Evolutionary conservation across 2,888 invertebrate species (phyloP), one percentile per base, ranked within the genome.

Genomic region (Eristalis tenax): DNA sequence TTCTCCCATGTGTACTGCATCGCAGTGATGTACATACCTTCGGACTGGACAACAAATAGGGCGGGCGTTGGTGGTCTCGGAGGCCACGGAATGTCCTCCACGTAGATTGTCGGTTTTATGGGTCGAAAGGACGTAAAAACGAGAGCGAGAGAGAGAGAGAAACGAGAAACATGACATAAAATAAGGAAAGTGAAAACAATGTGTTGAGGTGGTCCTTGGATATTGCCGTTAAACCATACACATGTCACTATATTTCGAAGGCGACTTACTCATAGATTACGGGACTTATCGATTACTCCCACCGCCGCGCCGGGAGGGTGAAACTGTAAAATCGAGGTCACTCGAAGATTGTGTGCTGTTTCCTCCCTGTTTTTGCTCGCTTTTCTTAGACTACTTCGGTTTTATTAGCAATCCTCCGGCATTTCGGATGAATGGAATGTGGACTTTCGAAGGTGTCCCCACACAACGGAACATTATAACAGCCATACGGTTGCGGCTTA

Each of bases 1-100:
- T 85, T 76, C 74, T 77, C 81, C 61, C 59, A 63, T 82, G 64
- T 82, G 74, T 73, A 81, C 85, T 81, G 81, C 77, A 85, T 18
- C 50, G 18, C 18, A 18, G 43, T 23, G 63, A 63, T 61, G 38
- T 63, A n/a, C n/a, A n/a, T n/a, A 69, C 69, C 57, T 40, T 59
- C 43, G 43, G 65, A 61, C 50, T 22, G 28, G 28, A 18, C 64
- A 22, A n/a, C 38, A 22, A 40, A n/a, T 23, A 5, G 57, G 13
- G 38, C 26, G 61, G 66, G 76, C n/a, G 43, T 50, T 5, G n/a
- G 43, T n/a, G 43, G 15, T n/a, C n/a, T 57, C 38, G 28, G 59
- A 13, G 32, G 32, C 32, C 10, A 32, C 28, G 66, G 73, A 13
- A 63, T 81, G 71, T 68, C 66, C 63, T 75, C 38, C 18, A 66